phyloP scores from a whole-genome alignment of 1,140 invertebrate species.

The Laupala kohalensis region DNA sequence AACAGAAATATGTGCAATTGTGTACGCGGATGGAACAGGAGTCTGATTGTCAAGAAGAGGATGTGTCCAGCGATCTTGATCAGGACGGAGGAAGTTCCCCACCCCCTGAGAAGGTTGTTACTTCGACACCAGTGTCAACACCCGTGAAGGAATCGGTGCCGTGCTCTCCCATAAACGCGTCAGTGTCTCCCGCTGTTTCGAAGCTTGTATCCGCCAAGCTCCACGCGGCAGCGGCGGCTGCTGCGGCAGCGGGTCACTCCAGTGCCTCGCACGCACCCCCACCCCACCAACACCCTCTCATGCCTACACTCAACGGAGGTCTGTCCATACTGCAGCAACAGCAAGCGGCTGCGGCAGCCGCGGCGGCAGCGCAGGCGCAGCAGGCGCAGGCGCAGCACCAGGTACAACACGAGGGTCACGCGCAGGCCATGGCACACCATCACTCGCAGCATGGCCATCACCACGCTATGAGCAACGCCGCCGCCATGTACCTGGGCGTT shows the following conservation, averaged over 20 bases:
- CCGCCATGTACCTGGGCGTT: constrained; percentile 59
- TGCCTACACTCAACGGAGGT: constrained; percentile 36
- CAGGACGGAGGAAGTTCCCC: constrained; percentile 35
- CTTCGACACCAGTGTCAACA: constrained; percentile 39
- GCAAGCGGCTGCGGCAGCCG: constrained; percentile 16
- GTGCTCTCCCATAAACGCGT: constrained; percentile 36
- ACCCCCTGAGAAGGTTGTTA: constrained; percentile 31
- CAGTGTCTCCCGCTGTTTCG: constrained; percentile 52
- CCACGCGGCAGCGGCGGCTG: constrained; percentile 37
- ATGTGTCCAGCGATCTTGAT: constrained; percentile 53
- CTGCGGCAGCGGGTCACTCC: constrained; percentile 23
- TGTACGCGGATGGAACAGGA: constrained; percentile 70
- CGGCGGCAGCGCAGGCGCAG: constrained; percentile 30
- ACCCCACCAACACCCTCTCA: constrained; percentile 12
- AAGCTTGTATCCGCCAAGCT: constrained; percentile 53
- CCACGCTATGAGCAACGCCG: constrained; percentile 44
- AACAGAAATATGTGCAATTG: constrained; percentile 77
- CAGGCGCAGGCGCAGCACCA: constrained; percentile 24
- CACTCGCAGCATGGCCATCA: constrained; percentile 33
- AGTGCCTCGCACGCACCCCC: background rate
- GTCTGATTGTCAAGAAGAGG: constrained; percentile 56
- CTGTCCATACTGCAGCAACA: constrained; percentile 35
- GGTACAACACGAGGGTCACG: constrained; percentile 20
- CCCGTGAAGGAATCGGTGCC: constrained; percentile 34
- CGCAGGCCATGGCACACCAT: constrained; percentile 34